Conservation (phyloP, 2,113 vertebrate species). For the Agapornis roseicollis region DNA sequence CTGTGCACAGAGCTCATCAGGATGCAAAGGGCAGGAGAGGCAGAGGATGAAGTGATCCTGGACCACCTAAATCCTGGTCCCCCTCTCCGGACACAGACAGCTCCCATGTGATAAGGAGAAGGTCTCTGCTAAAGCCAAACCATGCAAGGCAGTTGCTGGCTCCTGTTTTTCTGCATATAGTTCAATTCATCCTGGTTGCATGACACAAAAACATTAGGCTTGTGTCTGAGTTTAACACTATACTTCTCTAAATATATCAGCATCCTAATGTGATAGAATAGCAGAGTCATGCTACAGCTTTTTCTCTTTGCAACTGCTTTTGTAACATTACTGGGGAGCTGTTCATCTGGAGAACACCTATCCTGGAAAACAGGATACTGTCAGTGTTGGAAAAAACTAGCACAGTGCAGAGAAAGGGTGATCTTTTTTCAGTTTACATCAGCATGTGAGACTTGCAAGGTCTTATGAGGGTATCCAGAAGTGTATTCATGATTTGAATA, state of each 20-base stretch:
- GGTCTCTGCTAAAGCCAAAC: background rate
- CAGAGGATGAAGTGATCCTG: background rate
- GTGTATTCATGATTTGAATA: background rate
- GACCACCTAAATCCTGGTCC: background rate
- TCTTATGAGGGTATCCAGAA: background rate
- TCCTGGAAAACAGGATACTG: background rate
- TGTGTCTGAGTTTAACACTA: background rate
- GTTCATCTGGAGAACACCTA: background rate
- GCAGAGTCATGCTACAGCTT: background rate
- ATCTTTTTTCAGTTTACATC: background rate
- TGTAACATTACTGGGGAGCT: background rate
- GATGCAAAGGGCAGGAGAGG: background rate
- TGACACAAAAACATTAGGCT: background rate
- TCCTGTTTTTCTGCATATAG: background rate
- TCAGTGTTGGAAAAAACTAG: background rate
- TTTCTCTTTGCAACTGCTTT: background rate
- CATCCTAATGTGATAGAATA: background rate
- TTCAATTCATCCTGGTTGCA: background rate
- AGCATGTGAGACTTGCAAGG: background rate
- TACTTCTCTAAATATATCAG: background rate
- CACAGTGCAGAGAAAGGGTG: background rate
- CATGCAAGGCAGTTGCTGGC: background rate
- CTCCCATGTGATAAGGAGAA: background rate
- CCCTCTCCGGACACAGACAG: background rate
- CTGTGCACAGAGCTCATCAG: background rate